Evolutionary conservation across 1,140 invertebrate species (phyloP).

Genomic region (Gonatopus flavifemur): DNA sequence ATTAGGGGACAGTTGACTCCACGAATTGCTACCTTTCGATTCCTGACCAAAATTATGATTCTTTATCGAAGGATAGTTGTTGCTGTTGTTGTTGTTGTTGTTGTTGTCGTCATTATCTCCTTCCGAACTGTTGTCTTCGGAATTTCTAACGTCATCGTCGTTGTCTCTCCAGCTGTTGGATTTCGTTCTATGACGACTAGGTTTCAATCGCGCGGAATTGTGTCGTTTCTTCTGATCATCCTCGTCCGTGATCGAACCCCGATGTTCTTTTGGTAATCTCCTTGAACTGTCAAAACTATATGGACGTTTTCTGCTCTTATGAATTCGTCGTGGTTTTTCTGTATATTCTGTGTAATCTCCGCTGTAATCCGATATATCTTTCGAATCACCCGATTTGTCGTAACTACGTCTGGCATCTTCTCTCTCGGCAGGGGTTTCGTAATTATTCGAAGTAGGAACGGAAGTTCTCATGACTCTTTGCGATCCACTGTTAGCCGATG

Average conservation of each 20-base stretch:
- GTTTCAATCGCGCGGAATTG: constrained; percentile 29
- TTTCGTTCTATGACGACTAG: constrained; percentile 31
- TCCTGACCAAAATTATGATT: constrained; percentile 13
- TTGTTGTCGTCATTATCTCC: constrained; percentile 15
- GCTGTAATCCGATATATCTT: constrained; percentile 38
- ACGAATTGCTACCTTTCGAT: constrained; percentile 23
- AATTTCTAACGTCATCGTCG: constrained; percentile 22
- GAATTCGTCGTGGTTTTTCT: constrained; percentile 35
- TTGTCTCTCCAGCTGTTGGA: constrained; percentile 36
- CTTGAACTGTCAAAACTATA: constrained; percentile 25
- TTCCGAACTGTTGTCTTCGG: constrained; percentile 31
- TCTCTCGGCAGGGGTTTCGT: constrained; percentile 11
- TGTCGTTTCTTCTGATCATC: constrained; percentile 28
- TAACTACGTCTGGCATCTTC: constrained; percentile 30
- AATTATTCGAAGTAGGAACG: constrained; percentile 9
- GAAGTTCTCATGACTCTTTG: constrained; percentile 7
- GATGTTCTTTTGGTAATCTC: constrained; percentile 46
- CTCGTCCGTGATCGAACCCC: constrained; percentile 20
- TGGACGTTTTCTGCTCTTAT: constrained; percentile 43
- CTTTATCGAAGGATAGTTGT: no score
- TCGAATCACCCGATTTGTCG: constrained; percentile 33
- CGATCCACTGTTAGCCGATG: neutral
- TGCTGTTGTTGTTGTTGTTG: neutral
- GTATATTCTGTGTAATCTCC: constrained; percentile 45
- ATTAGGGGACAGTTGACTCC: constrained; percentile 46